Base-by-base conservation (phyloP, 2,888 invertebrate species). In the Ellobium chinense region DNA sequence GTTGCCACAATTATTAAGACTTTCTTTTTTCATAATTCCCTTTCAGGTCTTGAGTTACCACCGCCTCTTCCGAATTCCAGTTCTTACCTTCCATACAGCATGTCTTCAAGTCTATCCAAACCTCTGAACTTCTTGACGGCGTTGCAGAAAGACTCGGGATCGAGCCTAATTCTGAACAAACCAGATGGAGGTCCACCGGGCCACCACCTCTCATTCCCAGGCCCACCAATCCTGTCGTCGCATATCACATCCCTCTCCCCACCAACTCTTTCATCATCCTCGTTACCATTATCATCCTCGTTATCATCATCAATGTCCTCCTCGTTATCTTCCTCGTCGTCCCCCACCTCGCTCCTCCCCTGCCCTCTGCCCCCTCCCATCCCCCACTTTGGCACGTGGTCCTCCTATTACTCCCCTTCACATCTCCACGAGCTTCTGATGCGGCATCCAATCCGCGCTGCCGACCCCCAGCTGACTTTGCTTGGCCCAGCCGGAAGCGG, bases 111-210 rank as follows among this genome's bases (percentile, higher is more conserved):
- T 46, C 27, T 73, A 14, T 37, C 62, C 21, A 62, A 63, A 34
- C 39, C 74, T 4, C 14, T 46, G 12, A 39, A 63, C 18, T 74
- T 46, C 31, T 9, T 63, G 9, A 56, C 29, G 9, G 72, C 54
- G 4, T 7, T 56, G 12, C 72, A 72, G 24, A 58, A 58, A 27
- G 58, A 5, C 0, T 0, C 27, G 1, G 27, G 14, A 1, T 24
- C 29, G 21, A 31, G 46, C 76, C 77, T 82, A 21, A 56, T 69
- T 29, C 78, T 79, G 5, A 83, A 80, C 36, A 31, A 77, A 24
- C 76, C 80, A 24, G 56, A 82, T 24, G 66, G 83, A 65, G 81
- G 81, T 31, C 65, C 82, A 14, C 85, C 82, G 34, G 82, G 84
- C 9, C 84, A 82, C 31, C 83, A 80, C 1, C 65, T 84, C 9